phyloP scores from a whole-genome alignment of 1,140 invertebrate species.

The Physella acuta region DNA sequence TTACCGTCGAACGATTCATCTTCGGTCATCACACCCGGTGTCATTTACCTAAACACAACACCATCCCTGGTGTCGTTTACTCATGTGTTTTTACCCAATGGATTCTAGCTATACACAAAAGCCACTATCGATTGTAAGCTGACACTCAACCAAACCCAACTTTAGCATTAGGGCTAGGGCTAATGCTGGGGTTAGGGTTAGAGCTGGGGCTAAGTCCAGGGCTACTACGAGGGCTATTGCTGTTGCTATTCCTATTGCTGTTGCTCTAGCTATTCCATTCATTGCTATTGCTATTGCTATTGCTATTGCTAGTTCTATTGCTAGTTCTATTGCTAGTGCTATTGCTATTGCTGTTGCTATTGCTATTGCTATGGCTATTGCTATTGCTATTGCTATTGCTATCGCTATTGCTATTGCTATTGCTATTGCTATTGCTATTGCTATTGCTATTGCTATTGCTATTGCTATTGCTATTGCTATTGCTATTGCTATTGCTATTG shows the following conservation, averaged over 20 bases:
- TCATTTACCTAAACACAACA: background rate
- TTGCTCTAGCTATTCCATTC: background rate
- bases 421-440: conserved; percentile 4
- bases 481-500: conserved; percentile 8
- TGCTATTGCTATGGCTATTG: conserved; percentile 1
- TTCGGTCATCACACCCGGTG: background rate
- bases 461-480: conserved; percentile 9
- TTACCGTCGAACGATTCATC: background rate
- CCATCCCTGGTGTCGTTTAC: background rate
- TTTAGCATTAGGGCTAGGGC: background rate
- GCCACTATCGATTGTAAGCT: no score
- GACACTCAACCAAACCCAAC: no score
- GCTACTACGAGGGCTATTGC: background rate
- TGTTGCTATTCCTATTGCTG: background rate
- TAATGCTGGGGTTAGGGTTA: background rate
- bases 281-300: conserved; percentile 3
- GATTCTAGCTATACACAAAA: background rate
- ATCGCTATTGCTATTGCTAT: conserved; percentile 6
- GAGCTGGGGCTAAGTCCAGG: background rate
- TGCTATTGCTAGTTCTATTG: background rate
- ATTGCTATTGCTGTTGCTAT: conserved; percentile 5
- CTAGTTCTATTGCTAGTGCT: conserved; percentile 1
- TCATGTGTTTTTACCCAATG: background rate
- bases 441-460: conserved; percentile 8
- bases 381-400: conserved; percentile 11